These are phyloP conservation scores for Mythimna vitellina DNA, from an alignment of 2,888 invertebrate species.

Conservation along the genomic window DNA sequence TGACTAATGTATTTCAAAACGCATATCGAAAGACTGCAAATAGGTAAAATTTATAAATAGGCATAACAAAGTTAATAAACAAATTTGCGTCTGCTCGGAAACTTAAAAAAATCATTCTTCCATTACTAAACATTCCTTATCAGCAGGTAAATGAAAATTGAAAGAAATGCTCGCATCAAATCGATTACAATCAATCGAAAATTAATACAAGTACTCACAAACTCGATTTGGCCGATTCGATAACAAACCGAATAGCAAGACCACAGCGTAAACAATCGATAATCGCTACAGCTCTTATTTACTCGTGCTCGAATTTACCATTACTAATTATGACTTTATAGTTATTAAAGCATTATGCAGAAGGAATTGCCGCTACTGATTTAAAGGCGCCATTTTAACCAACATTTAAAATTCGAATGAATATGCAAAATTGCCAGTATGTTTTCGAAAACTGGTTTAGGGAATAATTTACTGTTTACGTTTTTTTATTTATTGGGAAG, in stretches of 20 bases:
- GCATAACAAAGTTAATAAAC: neutral
- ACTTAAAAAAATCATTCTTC: conserved; percentile 21
- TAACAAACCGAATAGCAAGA: conserved; percentile 70
- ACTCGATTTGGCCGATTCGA: conserved; percentile 66
- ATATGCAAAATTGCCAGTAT: conserved; percentile 61
- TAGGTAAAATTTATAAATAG: neutral
- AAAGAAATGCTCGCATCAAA: conserved; percentile 71
- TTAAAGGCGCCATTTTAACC: conserved; percentile 85
- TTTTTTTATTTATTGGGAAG: conserved; percentile 3
- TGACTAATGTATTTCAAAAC: neutral
- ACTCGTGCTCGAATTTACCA: conserved; percentile 79
- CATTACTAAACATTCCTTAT: conserved; percentile 41
- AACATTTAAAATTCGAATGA: conserved; percentile 87
- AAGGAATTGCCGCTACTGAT: conserved; percentile 87
- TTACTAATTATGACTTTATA: conserved; percentile 87
- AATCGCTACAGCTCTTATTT: conserved; percentile 73
- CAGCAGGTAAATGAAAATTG: conserved; percentile 55
- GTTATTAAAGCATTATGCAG: conserved; percentile 84
- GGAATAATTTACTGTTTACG: conserved; percentile 2
- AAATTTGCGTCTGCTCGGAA: conserved; percentile 4
- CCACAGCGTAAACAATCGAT: conserved; percentile 83
- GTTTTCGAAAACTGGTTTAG: conserved; percentile 35
- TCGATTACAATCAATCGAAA: conserved; percentile 76
- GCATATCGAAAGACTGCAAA: neutral
- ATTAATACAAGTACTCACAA: conserved; percentile 70